Evolutionary conservation across 2,888 invertebrate genomes (phyloP).

Genomic region (Cephonodes hylas): DNA sequence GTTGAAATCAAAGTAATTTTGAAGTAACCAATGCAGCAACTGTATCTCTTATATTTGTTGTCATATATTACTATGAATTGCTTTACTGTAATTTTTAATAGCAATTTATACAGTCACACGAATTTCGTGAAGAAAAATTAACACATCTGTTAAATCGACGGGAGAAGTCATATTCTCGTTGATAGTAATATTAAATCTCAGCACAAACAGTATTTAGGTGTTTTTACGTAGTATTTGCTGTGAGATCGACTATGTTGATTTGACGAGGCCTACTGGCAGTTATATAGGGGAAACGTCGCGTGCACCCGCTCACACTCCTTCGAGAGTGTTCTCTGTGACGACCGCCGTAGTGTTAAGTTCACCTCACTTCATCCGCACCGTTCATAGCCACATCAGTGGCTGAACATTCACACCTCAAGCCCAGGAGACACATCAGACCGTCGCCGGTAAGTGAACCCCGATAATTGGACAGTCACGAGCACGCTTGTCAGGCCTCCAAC

Average conservation of each 20-base stretch:
- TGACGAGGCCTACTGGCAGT: slow-evolving; percentile 46
- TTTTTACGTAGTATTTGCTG: slow-evolving; percentile 69
- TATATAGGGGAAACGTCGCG: slow-evolving; percentile 47
- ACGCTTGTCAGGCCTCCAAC: slow-evolving; percentile 26
- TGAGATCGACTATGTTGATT: slow-evolving; percentile 63
- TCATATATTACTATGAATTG: neutral
- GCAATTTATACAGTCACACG: neutral
- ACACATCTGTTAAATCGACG: neutral
- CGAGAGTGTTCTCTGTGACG: slow-evolving; percentile 62
- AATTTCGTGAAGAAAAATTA: neutral
- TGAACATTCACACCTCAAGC: slow-evolving; percentile 55
- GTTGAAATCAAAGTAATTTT: neutral
- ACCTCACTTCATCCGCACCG: slow-evolving; percentile 51
- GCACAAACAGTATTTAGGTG: slow-evolving; percentile 67
- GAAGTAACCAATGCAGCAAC: neutral
- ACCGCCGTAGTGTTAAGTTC: slow-evolving; percentile 61
- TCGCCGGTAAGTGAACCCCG: slow-evolving; percentile 56
- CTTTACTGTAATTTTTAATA: neutral
- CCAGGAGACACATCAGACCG: slow-evolving; percentile 54
- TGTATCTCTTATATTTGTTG: neutral
- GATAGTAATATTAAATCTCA: slow-evolving; percentile 47
- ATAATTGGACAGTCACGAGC: slow-evolving; percentile 45
- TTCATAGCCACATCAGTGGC: slow-evolving; percentile 77
- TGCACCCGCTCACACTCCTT: slow-evolving; percentile 58
- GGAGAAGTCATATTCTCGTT: slow-evolving; percentile 31